phyloP scores from a whole-genome alignment of 2,888 invertebrate species.

The Cheiracanthium punctorium region DNA sequence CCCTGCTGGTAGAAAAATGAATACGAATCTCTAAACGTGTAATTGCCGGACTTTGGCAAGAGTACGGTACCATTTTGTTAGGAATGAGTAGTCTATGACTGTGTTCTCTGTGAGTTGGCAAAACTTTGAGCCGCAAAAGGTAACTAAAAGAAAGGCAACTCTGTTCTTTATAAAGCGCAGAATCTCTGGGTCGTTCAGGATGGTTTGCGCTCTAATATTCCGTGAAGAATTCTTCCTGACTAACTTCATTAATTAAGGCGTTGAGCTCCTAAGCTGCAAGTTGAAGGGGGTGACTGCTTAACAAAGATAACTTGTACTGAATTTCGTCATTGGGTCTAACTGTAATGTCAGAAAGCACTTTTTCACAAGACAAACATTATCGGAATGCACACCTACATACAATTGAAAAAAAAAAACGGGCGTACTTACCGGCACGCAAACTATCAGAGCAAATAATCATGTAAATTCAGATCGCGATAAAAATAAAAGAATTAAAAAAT shows the following conservation, averaged over 20 bases:
- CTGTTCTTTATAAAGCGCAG: constrained; percentile 29
- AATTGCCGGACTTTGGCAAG: constrained; percentile 57
- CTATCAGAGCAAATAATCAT: too few relatives aligned
- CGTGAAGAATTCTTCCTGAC: constrained; percentile 59
- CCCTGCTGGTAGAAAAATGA: constrained; percentile 30
- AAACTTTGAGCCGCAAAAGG: constrained; percentile 57
- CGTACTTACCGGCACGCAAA: too few relatives aligned
- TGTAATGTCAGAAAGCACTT: too few relatives aligned
- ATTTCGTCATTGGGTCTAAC: too few relatives aligned
- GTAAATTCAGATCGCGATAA: too few relatives aligned
- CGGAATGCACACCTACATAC: too few relatives aligned
- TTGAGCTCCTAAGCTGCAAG: constrained; percentile 52
- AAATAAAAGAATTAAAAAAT: too few relatives aligned
- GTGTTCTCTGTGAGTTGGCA: constrained; percentile 52
- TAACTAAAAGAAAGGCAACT: constrained; percentile 40
- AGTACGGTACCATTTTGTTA: constrained; percentile 32
- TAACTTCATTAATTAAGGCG: constrained; percentile 64
- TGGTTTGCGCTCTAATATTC: constrained; percentile 66
- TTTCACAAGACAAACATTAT: too few relatives aligned
- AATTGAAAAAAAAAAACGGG: too few relatives aligned
- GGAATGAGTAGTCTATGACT: constrained; percentile 21
- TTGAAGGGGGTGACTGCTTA: constrained; percentile 19
- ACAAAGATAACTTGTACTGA: constrained; percentile 50
- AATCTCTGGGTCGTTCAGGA: constrained; percentile 59
- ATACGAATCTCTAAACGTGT: constrained; percentile 62